Evolutionary conservation across 2,113 vertebrate species (phyloP).

Genomic region (Rhea pennata): DNA sequence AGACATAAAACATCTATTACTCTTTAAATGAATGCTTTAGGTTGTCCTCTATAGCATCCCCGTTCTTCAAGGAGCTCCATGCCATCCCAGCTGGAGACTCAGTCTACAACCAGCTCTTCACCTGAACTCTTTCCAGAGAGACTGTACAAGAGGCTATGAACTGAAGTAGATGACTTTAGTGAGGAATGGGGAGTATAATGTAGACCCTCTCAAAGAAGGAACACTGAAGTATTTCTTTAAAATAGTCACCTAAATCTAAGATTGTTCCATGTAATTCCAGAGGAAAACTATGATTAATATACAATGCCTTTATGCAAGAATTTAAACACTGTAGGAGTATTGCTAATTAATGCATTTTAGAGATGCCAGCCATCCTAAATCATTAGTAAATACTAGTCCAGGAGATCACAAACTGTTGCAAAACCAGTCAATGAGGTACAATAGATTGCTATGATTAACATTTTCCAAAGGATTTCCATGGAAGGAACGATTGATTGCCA

Average conservation of each 20-base stretch:
- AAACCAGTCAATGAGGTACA: background rate
- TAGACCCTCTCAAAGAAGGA: background rate
- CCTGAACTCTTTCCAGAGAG: background rate
- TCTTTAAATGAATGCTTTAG: background rate
- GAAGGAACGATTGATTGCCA: slow-evolving; percentile 21
- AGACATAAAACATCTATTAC: background rate
- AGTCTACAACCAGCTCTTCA: background rate
- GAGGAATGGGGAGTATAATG: background rate
- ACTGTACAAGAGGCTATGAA: background rate
- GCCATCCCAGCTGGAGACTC: background rate
- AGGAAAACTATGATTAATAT: slow-evolving; percentile 9
- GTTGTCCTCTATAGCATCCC: background rate
- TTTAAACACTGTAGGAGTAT: background rate
- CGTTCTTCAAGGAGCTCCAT: background rate
- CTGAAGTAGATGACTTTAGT: background rate
- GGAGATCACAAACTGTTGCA: background rate
- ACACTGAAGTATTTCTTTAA: background rate
- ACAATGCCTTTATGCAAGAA: background rate
- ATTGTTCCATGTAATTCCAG: background rate
- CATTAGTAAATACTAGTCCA: background rate
- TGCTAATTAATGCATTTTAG: slow-evolving; percentile 2
- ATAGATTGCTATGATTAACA: slow-evolving; percentile 1
- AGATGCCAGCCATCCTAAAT: slow-evolving; percentile 3
- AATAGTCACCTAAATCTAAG: background rate
- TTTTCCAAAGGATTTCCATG: background rate